These are phyloP conservation scores for Theristicus caerulescens DNA, from an alignment of 2,113 vertebrate species.

Conservation along the genomic window DNA sequence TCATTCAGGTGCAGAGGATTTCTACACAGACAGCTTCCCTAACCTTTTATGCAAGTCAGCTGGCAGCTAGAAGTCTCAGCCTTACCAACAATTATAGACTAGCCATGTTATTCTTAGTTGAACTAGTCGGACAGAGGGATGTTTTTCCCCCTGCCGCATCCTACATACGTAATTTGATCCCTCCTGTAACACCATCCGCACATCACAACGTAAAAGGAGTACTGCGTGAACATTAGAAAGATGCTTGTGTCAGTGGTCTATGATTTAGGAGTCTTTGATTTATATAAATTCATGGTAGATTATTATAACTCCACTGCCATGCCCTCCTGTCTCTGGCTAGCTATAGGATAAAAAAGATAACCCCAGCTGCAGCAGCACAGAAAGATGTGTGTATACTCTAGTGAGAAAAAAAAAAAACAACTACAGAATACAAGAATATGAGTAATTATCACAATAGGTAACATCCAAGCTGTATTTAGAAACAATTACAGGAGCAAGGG, in stretches of 20 bases:
- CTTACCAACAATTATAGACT: not conserved
- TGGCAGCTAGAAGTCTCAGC: not conserved
- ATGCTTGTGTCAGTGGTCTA: not conserved
- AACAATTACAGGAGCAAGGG: not conserved
- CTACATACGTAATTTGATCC: not conserved
- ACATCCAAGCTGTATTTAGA: not conserved
- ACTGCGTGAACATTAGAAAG: not conserved
- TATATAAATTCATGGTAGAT: not conserved
- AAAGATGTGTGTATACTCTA: not conserved
- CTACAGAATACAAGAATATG: not conserved
- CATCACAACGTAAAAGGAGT: not conserved
- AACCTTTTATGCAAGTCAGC: not conserved
- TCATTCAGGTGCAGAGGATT: not conserved
- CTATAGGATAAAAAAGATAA: not conserved
- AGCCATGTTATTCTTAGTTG: not conserved
- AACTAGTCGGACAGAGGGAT: not conserved
- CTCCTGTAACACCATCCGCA: not conserved
- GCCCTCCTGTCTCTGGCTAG: not conserved
- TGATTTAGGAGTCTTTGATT: not conserved
- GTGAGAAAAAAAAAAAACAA: not conserved
- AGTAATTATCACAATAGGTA: not conserved
- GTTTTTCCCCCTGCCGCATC: not conserved
- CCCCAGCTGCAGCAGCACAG: not conserved
- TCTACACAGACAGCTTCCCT: not conserved
- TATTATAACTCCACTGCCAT: not conserved